These are phyloP conservation scores for Moxostoma hubbsi DNA, from an alignment of 2,797 vertebrate species.

Conservation along the genomic window DNA sequence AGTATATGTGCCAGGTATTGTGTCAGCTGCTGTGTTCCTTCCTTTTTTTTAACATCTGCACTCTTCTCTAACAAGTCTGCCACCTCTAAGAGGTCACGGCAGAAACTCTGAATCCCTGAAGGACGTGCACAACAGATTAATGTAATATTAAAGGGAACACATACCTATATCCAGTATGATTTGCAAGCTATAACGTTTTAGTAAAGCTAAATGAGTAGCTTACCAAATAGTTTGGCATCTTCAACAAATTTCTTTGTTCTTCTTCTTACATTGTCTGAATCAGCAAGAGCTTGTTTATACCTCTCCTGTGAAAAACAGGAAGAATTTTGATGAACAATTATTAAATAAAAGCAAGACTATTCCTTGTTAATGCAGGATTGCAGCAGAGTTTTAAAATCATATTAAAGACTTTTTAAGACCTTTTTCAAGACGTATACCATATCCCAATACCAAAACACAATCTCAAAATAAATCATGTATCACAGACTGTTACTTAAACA, in stretches of 20 bases:
- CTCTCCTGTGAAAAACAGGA: slow-evolving; percentile 72
- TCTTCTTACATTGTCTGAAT: slow-evolving; percentile 81
- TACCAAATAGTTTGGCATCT: slow-evolving; percentile 88
- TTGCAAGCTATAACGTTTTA: not conserved
- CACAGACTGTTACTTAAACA: no score
- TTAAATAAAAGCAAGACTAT: not conserved
- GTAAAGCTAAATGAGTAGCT: slow-evolving; percentile 42
- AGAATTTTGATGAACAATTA: slow-evolving; percentile 21
- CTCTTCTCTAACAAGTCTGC: slow-evolving; percentile 84
- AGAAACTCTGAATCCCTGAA: slow-evolving; percentile 88
- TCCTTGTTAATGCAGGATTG: not conserved
- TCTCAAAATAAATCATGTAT: no score
- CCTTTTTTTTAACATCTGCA: slow-evolving; percentile 56
- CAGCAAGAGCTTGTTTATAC: slow-evolving; percentile 78
- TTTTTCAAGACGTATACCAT: no score
- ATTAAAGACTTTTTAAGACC: no score
- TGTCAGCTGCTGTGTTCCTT: slow-evolving; percentile 69
- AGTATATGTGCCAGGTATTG: slow-evolving; percentile 76
- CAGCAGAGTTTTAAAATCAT: no score
- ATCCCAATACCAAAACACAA: no score
- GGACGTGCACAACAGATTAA: not conserved
- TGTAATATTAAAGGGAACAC: not conserved
- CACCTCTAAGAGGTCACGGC: slow-evolving; percentile 85
- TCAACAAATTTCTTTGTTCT: slow-evolving; percentile 87
- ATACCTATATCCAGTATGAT: not conserved